Percentiles rank a stretch among this genome's conserved stretches.
Conservation (phyloP, 1,140 invertebrate species). For the Caenorhabditis inopinata region DNA sequence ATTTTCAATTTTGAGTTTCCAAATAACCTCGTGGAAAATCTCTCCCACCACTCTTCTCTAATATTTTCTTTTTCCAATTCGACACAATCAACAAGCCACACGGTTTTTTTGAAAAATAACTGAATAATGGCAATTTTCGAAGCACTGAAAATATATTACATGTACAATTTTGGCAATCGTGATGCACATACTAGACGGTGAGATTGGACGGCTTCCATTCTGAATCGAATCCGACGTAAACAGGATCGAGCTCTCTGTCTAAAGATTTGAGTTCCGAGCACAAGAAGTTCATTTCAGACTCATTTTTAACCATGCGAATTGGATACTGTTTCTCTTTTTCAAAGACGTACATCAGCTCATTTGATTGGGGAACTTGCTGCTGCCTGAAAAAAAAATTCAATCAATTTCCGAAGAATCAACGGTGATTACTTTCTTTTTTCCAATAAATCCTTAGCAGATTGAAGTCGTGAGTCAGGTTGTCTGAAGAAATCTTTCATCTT, state of each 20-base stretch:
- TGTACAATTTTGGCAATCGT: too few relatives aligned
- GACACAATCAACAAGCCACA: background rate
- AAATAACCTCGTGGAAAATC: background rate
- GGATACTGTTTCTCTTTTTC: background rate
- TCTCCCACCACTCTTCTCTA: background rate
- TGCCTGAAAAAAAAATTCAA: background rate
- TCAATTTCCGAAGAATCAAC: background rate
- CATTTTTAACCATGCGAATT: background rate
- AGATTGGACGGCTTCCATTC: constrained; percentile 4
- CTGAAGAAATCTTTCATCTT: background rate
- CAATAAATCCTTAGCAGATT: background rate
- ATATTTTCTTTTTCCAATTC: background rate
- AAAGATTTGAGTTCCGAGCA: background rate
- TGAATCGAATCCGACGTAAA: constrained; percentile 5
- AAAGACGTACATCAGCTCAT: background rate
- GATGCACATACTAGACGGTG: background rate
- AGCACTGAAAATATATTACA: background rate
- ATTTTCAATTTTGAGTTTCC: background rate
- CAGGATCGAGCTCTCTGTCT: background rate
- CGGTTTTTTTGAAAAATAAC: background rate
- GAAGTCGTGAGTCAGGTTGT: background rate
- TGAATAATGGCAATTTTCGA: constrained; percentile 23
- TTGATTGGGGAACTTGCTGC: background rate
- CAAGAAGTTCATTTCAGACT: background rate
- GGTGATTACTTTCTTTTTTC: background rate